Base-by-base conservation (phyloP, 2,797 vertebrate genomes). In the Mormyrops attenuatus region DNA sequence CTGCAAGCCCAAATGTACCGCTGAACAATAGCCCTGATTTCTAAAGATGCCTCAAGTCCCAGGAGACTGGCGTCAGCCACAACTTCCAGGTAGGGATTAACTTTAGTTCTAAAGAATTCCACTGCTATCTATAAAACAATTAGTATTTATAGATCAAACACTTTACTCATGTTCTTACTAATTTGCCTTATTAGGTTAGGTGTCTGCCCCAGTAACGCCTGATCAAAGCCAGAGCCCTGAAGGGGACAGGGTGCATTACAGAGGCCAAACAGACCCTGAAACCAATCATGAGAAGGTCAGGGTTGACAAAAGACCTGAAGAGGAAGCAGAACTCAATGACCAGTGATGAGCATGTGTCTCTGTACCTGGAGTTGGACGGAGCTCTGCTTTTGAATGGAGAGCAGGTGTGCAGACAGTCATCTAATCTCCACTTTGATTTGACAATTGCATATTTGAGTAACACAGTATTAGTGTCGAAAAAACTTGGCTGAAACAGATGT, bases 21-120 rank as follows among this genome's bases (percentile, higher is more conserved):
- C 69, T 91, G 92, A 20, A 92, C 94, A 88, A 93, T 92, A 90
- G n/a, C 57, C 57, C n/a, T 60, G 94, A 95, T 69, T 94, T 94
- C 17, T 91, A 92, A 89, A 94, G 94, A 90, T 96, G 95, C 49
- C 93, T 94, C 41, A 94, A 95, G 89, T 94, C 93, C 47, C 91
- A 96, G 20, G 96, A 97, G 92, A 91, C 93, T 60, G 96, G 94
- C 0, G 91, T 96, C 92, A 96, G 96, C 91, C 91, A 95, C 92
- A 96, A 96, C 90, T 96, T 97, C 90, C 93, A 95, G 95, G 95
- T 96, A 66, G 88, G 20, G 26, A 73, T 38, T 11, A 86, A 49
- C n/a, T 84, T 84, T 5, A 44, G 17, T 84, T 84, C 3, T 84
- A 44, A 84, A 84, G 80, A 20, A 84, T 20, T 22, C 8, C 44